Conservation (phyloP, 2,113 vertebrate genomes). For the Hyla sarda region DNA sequence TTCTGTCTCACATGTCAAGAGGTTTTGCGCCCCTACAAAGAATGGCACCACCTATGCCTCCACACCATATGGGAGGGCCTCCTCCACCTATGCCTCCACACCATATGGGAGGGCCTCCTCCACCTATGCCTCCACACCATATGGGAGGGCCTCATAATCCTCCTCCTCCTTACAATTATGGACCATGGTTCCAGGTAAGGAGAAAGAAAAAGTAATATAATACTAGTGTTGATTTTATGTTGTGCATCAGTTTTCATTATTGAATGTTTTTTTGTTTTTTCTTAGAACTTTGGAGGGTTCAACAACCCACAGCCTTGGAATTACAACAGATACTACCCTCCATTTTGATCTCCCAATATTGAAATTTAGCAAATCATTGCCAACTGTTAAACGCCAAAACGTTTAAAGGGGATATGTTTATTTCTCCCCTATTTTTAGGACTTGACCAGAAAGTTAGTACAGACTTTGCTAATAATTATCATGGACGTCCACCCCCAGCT, state of each 20-base stretch:
- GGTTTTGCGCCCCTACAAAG: no score
- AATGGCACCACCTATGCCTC: not conserved
- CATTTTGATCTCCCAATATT: slow-evolving; percentile 60
- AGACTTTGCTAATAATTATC: no score
- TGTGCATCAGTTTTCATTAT: not conserved
- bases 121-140: not conserved
- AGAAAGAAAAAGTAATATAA: slow-evolving; percentile 7
- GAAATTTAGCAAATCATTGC: not conserved
- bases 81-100: not conserved
- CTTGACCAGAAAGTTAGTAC: not conserved
- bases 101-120: not conserved
- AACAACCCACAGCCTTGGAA: slow-evolving; percentile 79
- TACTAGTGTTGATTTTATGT: not conserved
- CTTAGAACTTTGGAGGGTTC: slow-evolving; percentile 75
- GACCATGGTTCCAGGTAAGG: slow-evolving; percentile 80
- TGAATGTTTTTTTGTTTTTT: not conserved
- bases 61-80: not conserved
- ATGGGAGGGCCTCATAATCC: not conserved
- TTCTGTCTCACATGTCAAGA: not conserved
- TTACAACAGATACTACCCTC: slow-evolving; percentile 79
- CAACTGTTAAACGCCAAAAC: not conserved
- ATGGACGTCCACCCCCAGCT: no score
- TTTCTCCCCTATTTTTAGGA: not conserved
- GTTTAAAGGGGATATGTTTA: no score
- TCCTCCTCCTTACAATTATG: slow-evolving; percentile 68